phyloP scores from a whole-genome alignment of 2,888 invertebrate species.

The Yponomeuta sedellus region DNA sequence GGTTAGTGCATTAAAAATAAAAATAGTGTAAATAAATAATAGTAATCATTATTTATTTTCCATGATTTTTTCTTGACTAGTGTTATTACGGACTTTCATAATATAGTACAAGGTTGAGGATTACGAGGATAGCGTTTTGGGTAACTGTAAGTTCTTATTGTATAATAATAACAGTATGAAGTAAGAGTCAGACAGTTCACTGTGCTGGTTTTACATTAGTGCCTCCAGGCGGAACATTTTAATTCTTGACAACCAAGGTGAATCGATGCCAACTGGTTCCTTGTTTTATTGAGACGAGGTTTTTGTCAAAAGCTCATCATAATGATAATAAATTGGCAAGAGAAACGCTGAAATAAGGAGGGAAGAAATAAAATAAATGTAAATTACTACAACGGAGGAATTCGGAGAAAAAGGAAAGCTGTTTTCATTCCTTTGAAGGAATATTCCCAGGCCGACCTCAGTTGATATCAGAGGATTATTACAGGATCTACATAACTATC shows the following conservation, averaged over 20 bases:
- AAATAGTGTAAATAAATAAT: too few relatives aligned
- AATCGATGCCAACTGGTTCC: conserved; percentile 12
- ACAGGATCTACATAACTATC: background rate
- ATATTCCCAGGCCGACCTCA: background rate
- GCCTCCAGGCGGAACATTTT: conserved; percentile 5
- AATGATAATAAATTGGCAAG: conserved; percentile 1
- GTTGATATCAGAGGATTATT: background rate
- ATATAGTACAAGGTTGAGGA: too few relatives aligned
- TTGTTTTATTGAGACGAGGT: background rate
- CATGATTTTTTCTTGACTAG: too few relatives aligned
- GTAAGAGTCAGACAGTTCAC: background rate
- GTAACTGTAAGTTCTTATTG: too few relatives aligned
- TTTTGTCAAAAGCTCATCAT: conserved; percentile 5
- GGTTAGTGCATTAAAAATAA: too few relatives aligned
- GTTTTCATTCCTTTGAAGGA: background rate
- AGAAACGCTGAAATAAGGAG: background rate
- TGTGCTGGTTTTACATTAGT: background rate
- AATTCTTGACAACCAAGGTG: conserved; percentile 10
- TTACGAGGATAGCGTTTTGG: too few relatives aligned
- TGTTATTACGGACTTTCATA: too few relatives aligned
- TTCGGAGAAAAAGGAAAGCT: background rate
- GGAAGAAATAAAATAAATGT: background rate
- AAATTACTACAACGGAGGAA: background rate
- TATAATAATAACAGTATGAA: too few relatives aligned
- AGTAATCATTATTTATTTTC: too few relatives aligned